Evolutionary conservation across 2,888 invertebrate genomes (phyloP).

Genomic region (Spilarctia lutea): DNA sequence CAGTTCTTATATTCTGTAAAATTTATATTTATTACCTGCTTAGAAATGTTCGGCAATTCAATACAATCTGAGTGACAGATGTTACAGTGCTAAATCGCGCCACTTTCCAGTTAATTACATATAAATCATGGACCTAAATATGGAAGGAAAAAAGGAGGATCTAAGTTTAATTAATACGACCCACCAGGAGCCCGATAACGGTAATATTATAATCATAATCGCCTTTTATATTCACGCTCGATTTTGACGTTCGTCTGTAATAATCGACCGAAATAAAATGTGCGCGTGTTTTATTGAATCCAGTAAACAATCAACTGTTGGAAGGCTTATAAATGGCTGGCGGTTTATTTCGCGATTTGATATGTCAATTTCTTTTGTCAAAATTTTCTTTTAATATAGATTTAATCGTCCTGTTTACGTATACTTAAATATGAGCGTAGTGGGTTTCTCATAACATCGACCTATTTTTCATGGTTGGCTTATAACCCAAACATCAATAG

Average conservation of each 20-base stretch:
- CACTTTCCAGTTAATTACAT: constrained; percentile 64
- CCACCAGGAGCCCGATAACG: constrained; percentile 63
- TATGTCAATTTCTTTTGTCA: not conserved
- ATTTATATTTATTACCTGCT: constrained; percentile 35
- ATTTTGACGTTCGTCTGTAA: constrained; percentile 58
- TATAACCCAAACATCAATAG: constrained; percentile 73
- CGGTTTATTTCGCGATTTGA: not conserved
- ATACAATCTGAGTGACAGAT: constrained; percentile 72
- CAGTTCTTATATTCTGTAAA: constrained; percentile 29
- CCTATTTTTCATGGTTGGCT: constrained; percentile 54
- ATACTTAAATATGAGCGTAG: not conserved
- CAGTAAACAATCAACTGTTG: constrained; percentile 13
- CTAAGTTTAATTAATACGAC: constrained; percentile 57
- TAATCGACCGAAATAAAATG: constrained; percentile 59
- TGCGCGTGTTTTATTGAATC: constrained; percentile 36
- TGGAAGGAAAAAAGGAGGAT: constrained; percentile 68
- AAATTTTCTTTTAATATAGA: not conserved
- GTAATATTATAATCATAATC: constrained; percentile 45
- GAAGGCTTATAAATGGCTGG: not conserved
- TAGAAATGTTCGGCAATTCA: constrained; percentile 64
- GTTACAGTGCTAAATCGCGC: constrained; percentile 74
- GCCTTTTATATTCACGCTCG: constrained; percentile 31
- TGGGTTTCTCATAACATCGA: constrained; percentile 1
- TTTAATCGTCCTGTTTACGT: not conserved
- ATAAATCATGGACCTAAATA: constrained; percentile 52